Evolutionary conservation across 2,113 vertebrate species (phyloP).

Genomic region (Osmerus eperlanus): DNA sequence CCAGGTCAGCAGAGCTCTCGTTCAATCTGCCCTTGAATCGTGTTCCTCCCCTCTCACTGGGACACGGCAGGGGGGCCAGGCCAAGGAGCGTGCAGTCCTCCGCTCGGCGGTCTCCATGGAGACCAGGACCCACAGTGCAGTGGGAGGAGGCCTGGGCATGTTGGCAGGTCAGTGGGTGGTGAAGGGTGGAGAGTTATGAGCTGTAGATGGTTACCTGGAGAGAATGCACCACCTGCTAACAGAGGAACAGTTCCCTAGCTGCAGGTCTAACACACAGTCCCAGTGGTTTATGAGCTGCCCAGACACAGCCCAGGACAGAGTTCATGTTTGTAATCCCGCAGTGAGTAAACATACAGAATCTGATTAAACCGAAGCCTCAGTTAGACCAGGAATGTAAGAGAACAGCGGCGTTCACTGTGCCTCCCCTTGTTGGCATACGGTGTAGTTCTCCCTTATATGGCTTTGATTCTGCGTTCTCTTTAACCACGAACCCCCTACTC

Average conservation of each 20-base stretch:
- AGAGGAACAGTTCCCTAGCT: not conserved
- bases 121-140: conserved; percentile 13
- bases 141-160: conserved; percentile 27
- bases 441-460: conserved; percentile 61
- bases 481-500: not conserved
- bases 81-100: not conserved
- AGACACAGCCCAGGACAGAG: not conserved
- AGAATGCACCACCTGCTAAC: not conserved
- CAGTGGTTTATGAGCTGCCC: conserved; percentile 1
- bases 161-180: not conserved
- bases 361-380: conserved; percentile 17
- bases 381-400: conserved; percentile 44
- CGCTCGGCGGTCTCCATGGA: conserved; percentile 7
- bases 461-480: conserved; percentile 33
- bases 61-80: not conserved
- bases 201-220: not conserved
- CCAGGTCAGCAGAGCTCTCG: not conserved
- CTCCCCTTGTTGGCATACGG: conserved; percentile 5
- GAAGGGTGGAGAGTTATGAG: not conserved
- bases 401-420: conserved; percentile 11
- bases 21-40: conserved; percentile 7
- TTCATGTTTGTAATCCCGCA: not conserved
- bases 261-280: not conserved
- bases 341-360: not conserved
- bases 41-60: not conserved